Base-by-base conservation (phyloP, 2,888 invertebrate genomes). In the Eutolmus rufibarbis region DNA sequence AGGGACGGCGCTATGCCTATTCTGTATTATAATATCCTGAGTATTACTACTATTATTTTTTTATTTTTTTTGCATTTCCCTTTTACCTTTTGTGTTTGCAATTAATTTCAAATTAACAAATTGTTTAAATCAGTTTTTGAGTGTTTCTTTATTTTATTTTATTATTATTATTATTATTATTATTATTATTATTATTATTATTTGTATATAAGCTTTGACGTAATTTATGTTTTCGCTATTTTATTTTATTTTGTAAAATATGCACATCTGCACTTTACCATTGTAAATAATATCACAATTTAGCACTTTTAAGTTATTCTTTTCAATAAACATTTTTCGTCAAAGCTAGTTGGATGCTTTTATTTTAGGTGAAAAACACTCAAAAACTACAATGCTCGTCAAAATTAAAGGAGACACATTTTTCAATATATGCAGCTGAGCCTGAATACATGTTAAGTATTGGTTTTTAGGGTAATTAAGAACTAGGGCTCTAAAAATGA, bases 1-100 rank as follows among this genome's bases (percentile, higher is more conserved):
- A 86, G 40, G 87, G 86, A 66, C 86, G 88, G 5, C 88, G 87
- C 9, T 88, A 87, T 86, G 34, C 86, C 14, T 88, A 88, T 86
- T 88, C 88, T 9, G 51, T 88, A n/a, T 77, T 88, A 4, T 88
- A 87, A 51, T 8, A 51, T 51, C 7, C 16, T 14, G n/a, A 51
- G 87, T 56, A 37, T 19, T 81, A 7, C 12, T 79, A 5, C 66
- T 74, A 34, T 5, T 34, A 34, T 34, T 34, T 2, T 34, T 34
- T 34, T 34, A n/a, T n/a, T 7, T 0, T 34, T 34, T 34, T 34
- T 7, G 5, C 34, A 34, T 34, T 34, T 7, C 4, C 34, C 34
- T 86, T 74, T 56, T 23, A 8, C 12, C 12, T 12, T 28, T 1
- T 23, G 0, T 12, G 12, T 87, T 57, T 43, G 19, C n/a, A 51